These are phyloP conservation scores for Anableps anableps DNA, from an alignment of 2,797 vertebrate species.

Conservation along the genomic window DNA sequence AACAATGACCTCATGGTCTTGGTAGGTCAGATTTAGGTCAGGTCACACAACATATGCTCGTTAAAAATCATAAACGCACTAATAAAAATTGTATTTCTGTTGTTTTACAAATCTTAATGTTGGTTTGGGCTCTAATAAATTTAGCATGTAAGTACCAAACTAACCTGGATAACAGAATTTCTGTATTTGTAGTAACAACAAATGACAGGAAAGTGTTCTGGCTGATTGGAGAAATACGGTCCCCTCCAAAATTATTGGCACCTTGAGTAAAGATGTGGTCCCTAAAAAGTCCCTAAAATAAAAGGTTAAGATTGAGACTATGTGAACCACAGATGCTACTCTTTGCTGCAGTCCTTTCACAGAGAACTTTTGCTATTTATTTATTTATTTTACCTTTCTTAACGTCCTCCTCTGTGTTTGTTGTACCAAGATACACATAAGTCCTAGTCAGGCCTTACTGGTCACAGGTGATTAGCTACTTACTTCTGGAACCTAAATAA, in stretches of 20 bases:
- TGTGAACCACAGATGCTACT: background rate
- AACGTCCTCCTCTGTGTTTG: background rate
- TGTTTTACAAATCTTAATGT: background rate
- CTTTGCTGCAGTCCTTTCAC: background rate
- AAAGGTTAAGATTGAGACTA: too few species aligned
- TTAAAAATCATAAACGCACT: background rate
- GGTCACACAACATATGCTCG: constrained; percentile 2
- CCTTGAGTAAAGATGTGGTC: background rate
- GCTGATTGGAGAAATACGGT: background rate
- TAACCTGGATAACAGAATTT: background rate
- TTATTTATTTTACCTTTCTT: too few species aligned
- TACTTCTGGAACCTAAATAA: background rate
- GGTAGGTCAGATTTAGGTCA: constrained; percentile 40
- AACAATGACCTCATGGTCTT: constrained; percentile 49
- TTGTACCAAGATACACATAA: background rate
- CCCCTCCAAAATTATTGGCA: background rate
- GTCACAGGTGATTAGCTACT: background rate
- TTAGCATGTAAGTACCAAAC: background rate
- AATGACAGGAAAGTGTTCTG: background rate
- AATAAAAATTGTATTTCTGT: background rate
- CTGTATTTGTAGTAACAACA: background rate
- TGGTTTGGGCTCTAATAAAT: background rate
- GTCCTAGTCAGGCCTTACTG: background rate
- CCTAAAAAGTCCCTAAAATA: background rate
- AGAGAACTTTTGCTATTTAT: too few species aligned